A percentile compares a stretch with the other conserved stretches of the same genome.
phyloP scores from a whole-genome alignment of 2,888 invertebrate genomes.

The Sesamia inferens region DNA sequence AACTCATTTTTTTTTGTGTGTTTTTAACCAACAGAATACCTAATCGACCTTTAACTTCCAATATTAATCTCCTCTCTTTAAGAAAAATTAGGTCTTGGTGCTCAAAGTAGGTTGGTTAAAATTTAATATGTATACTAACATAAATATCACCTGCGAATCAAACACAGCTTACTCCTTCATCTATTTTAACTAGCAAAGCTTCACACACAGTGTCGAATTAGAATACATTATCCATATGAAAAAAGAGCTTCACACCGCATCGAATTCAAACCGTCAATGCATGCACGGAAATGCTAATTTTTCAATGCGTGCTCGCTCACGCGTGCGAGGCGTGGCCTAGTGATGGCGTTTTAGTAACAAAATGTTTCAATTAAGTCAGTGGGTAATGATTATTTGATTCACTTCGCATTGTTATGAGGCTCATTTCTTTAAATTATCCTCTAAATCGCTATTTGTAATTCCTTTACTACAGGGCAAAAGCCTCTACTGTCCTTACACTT shows the following conservation, averaged over 20 bases:
- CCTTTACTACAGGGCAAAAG: background rate
- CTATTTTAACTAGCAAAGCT: constrained; percentile 8
- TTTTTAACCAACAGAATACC: background rate
- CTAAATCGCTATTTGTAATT: background rate
- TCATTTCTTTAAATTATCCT: background rate
- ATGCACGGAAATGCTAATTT: constrained; percentile 76
- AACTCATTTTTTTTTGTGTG: background rate
- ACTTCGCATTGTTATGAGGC: background rate
- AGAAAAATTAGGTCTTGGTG: too few relatives aligned
- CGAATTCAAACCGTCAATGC: constrained; percentile 66
- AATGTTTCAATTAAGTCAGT: constrained; percentile 47
- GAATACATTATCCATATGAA: constrained; percentile 32
- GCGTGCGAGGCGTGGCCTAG: constrained; percentile 54
- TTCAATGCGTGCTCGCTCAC: constrained; percentile 67
- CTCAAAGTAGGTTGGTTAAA: background rate
- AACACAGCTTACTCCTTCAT: background rate
- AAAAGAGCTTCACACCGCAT: constrained; percentile 59
- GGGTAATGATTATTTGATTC: constrained; percentile 29
- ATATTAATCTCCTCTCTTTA: too few relatives aligned
- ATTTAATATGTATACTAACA: too few relatives aligned
- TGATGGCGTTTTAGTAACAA: constrained; percentile 51
- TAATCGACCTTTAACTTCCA: background rate
- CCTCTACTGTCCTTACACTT: background rate
- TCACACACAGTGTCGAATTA: constrained; percentile 17
- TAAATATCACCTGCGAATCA: background rate